phyloP scores from a whole-genome alignment of 2,888 invertebrate genomes.

The Ethmia dodecea region DNA sequence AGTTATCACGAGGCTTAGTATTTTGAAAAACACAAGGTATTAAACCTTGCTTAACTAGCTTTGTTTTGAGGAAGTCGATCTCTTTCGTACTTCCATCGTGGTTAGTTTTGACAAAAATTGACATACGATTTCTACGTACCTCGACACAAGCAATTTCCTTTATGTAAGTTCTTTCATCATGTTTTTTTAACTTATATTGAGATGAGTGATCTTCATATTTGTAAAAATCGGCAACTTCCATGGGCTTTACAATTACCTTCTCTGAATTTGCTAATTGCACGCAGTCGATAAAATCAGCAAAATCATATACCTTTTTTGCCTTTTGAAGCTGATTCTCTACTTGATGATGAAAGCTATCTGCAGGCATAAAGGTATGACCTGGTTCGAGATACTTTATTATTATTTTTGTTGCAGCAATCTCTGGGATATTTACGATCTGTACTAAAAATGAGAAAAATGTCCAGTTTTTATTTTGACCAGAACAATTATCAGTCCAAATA shows the following conservation, averaged over 20 bases:
- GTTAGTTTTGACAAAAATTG: constrained; percentile 2
- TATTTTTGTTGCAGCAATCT: constrained; percentile 4
- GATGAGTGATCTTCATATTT: constrained; percentile 24
- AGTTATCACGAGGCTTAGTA: constrained; percentile 1
- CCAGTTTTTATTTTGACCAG: constrained; percentile 8
- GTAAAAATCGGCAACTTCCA: constrained; percentile 21
- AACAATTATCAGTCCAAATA: constrained; percentile 7
- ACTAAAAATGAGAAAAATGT: constrained; percentile 4
- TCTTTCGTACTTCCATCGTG: constrained; percentile 1
- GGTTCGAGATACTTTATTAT: constrained; percentile 10
- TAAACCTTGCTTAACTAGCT: background rate
- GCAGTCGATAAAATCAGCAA: constrained; percentile 2
- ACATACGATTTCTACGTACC: constrained; percentile 1
- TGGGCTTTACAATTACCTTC: constrained; percentile 19
- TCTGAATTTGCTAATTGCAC: background rate
- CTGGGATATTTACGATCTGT: constrained; percentile 4
- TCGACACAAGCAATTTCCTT: background rate
- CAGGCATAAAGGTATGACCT: constrained; percentile 8
- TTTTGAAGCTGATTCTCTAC: constrained; percentile 4
- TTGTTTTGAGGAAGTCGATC: constrained; percentile 3
- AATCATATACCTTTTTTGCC: constrained; percentile 6
- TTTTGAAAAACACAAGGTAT: constrained; percentile 3
- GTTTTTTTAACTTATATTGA: constrained; percentile 18
- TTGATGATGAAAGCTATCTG: constrained; percentile 4
- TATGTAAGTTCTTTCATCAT: background rate